Conservation (phyloP, 2,888 invertebrate species). For the Lasius fuliginosus region DNA sequence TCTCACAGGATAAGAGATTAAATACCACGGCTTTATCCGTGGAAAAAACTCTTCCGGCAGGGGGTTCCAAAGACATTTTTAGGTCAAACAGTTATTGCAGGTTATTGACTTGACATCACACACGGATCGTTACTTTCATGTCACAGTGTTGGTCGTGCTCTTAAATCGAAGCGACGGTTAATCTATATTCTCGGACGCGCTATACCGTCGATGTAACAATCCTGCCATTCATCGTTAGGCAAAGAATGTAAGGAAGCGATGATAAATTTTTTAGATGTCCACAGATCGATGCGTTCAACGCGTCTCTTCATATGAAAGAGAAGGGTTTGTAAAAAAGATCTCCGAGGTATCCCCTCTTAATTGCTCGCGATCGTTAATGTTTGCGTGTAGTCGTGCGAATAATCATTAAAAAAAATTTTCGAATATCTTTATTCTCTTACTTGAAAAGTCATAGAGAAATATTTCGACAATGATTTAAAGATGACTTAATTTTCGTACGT, state of each 20-base stretch:
- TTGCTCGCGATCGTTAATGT: conserved; percentile 1
- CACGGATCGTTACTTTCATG: conserved; percentile 74
- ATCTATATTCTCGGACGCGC: conserved; percentile 74
- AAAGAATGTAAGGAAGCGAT: conserved; percentile 42
- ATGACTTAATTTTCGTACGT: neutral
- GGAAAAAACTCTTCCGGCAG: conserved; percentile 56
- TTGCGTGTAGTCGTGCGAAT: neutral
- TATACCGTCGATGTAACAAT: conserved; percentile 59
- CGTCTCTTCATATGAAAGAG: neutral
- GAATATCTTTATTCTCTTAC: neutral
- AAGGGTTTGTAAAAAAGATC: conserved; percentile 28
- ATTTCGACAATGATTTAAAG: neutral
- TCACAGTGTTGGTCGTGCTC: conserved; percentile 69
- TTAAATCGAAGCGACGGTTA: conserved; percentile 67
- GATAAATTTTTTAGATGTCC: conserved; percentile 48
- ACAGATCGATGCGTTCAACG: conserved; percentile 19
- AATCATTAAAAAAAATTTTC: neutral
- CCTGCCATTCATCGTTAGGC: conserved; percentile 61
- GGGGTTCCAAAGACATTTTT: conserved; percentile 67
- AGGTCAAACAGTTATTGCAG: conserved; percentile 75
- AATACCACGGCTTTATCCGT: conserved; percentile 6
- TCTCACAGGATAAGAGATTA: neutral
- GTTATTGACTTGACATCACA: conserved; percentile 73
- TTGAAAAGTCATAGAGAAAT: neutral
- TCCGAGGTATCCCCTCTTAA: neutral